phyloP scores from a whole-genome alignment of 1,140 invertebrate species.

The Chironomus striatipennis region DNA sequence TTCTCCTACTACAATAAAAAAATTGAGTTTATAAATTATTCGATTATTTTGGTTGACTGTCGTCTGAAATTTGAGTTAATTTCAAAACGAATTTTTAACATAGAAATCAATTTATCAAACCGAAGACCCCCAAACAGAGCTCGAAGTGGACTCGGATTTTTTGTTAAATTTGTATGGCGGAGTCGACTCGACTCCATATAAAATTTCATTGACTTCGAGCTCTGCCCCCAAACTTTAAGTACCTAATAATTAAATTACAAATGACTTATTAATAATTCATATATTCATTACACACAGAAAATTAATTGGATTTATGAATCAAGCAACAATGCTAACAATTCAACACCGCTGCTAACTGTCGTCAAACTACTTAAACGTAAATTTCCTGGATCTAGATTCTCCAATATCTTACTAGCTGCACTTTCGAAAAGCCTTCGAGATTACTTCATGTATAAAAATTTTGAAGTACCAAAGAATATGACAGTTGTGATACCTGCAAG shows the following conservation, averaged over 20 bases:
- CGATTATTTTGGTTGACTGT: too few species aligned
- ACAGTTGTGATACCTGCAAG: constrained; percentile 34
- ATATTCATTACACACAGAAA: not conserved
- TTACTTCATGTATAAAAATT: constrained; percentile 32
- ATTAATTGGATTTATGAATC: constrained; percentile 20
- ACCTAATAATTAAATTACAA: not conserved
- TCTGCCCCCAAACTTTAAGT: not conserved
- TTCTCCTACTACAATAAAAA: too few species aligned
- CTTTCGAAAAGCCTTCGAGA: constrained; percentile 35
- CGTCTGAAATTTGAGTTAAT: too few species aligned
- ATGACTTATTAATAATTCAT: not conserved
- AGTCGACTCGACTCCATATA: too few species aligned
- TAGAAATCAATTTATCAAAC: too few species aligned
- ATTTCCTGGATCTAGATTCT: constrained; percentile 30
- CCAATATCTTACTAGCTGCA: constrained; percentile 36
- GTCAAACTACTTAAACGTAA: constrained; percentile 16
- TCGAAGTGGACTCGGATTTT: too few species aligned
- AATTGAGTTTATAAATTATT: too few species aligned
- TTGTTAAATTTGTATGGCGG: too few species aligned
- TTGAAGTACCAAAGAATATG: constrained; percentile 29
- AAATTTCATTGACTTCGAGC: too few species aligned
- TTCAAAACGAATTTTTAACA: too few species aligned
- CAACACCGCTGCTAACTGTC: not conserved
- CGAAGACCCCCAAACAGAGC: too few species aligned
- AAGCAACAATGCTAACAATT: not conserved